phyloP scores from a whole-genome alignment of 2,888 invertebrate species.

The Apamea monoglypha region DNA sequence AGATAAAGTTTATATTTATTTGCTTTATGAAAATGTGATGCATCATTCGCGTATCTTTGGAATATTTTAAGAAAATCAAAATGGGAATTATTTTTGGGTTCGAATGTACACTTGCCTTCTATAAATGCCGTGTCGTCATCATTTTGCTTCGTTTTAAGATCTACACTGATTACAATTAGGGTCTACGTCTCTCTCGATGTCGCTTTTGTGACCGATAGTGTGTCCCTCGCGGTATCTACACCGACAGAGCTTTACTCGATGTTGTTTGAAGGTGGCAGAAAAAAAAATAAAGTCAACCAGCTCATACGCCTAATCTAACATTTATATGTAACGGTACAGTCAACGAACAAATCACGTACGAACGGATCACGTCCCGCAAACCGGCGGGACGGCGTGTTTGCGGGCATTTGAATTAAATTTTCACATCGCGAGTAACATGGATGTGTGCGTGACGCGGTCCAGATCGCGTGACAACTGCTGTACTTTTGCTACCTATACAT shows the following conservation, averaged over 20 bases:
- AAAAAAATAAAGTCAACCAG: background rate
- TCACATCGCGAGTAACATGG: conserved; percentile 63
- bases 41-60: too few species aligned
- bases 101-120: background rate
- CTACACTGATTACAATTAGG: background rate
- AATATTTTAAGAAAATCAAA: background rate
- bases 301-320: conserved; percentile 25
- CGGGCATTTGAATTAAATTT: conserved; percentile 75
- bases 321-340: conserved; percentile 63
- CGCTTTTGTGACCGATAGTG: too few species aligned
- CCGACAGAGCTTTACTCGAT: background rate
- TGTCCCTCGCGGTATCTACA: background rate
- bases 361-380: conserved; percentile 70
- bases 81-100: background rate
- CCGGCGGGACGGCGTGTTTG: conserved; percentile 63
- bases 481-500: conserved; percentile 59
- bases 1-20: background rate
- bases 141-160: background rate
- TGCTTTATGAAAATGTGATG: background rate
- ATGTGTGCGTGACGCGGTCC: conserved; percentile 66
- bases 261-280: background rate
- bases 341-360: conserved; percentile 73
- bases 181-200: background rate
- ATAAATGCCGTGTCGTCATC: background rate
- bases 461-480: conserved; percentile 61